A percentile compares a stretch with the other conserved stretches of the same genome.
Evolutionary conservation across 2,888 invertebrate genomes (phyloP).

Genomic region (Cloeon dipterum): DNA sequence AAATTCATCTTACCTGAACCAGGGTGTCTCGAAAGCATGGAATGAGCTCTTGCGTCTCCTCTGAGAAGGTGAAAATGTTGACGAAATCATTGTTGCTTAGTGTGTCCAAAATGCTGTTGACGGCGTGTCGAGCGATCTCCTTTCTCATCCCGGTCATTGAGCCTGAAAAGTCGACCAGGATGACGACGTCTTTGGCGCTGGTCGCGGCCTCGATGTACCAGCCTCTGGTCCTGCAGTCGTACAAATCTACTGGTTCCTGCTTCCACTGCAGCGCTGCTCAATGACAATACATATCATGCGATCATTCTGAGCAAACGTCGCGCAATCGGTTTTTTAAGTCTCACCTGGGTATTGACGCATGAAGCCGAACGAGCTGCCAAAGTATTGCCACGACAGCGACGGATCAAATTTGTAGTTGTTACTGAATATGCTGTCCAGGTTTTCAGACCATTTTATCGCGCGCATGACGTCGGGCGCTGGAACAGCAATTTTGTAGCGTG

Average conservation of each 20-base stretch:
- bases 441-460: conserved; percentile 90
- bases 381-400: conserved; percentile 91
- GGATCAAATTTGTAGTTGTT: conserved; percentile 70
- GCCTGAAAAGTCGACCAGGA: conserved; percentile 72
- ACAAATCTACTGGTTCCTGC: conserved; percentile 67
- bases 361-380: conserved; percentile 91
- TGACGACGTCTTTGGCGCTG: conserved; percentile 83
- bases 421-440: conserved; percentile 69
- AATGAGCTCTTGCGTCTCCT: conserved; percentile 41
- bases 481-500: too few relatives aligned
- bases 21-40: conserved; percentile 73
- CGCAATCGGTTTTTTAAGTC: conserved; percentile 3
- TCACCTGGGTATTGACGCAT: conserved; percentile 89
- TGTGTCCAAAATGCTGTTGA: conserved; percentile 65
- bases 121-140: conserved; percentile 34
- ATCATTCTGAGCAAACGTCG: background rate
- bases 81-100: conserved; percentile 96
- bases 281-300: background rate
- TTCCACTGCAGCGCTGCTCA: conserved; percentile 49
- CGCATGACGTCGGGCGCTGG: conserved; percentile 64
- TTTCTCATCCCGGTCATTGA: conserved; percentile 49
- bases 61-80: conserved; percentile 82
- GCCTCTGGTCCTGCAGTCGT: conserved; percentile 79
- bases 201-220: conserved; percentile 98
- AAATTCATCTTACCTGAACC: conserved; percentile 50